These are phyloP conservation scores for Coecobrya sp. DNA, from an alignment of 2,888 invertebrate genomes.

Conservation along the genomic window DNA sequence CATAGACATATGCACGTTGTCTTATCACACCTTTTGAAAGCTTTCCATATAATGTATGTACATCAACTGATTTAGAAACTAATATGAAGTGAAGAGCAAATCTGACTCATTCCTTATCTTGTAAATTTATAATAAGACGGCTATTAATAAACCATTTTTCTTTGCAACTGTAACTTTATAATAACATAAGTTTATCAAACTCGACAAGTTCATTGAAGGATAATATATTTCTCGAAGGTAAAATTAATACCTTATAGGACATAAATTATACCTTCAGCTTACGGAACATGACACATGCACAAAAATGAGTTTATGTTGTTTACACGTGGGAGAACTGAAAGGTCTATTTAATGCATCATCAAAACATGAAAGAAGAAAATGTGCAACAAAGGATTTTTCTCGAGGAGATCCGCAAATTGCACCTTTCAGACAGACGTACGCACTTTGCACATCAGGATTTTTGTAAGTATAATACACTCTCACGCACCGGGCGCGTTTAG, in stretches of 20 bases:
- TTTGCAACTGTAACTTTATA: slow-evolving; percentile 2
- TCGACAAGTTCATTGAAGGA: slow-evolving; percentile 19
- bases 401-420: slow-evolving; percentile 5
- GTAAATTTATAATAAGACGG: not conserved
- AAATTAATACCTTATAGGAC: not conserved
- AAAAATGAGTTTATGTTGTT: slow-evolving; percentile 36
- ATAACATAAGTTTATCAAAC: slow-evolving; percentile 1
- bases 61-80: not conserved
- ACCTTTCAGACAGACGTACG: slow-evolving; percentile 20
- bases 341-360: slow-evolving; percentile 40
- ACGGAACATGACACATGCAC: slow-evolving; percentile 69
- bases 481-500: slow-evolving; percentile 17
- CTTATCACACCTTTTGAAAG: too few relatives aligned
- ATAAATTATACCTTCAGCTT: slow-evolving; percentile 75
- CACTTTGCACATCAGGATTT: slow-evolving; percentile 19
- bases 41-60: too few relatives aligned
- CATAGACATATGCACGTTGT: not conserved
- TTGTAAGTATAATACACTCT: not conserved
- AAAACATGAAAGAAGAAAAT: not conserved
- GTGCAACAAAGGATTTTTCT: not conserved
- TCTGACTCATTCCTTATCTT: not conserved
- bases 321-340: slow-evolving; percentile 60
- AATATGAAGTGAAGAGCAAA: not conserved
- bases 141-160: slow-evolving; percentile 25
- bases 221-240: not conserved